These are phyloP conservation scores for Apocrypta bakeri DNA, from an alignment of 1,140 invertebrate species.

Conservation along the genomic window DNA sequence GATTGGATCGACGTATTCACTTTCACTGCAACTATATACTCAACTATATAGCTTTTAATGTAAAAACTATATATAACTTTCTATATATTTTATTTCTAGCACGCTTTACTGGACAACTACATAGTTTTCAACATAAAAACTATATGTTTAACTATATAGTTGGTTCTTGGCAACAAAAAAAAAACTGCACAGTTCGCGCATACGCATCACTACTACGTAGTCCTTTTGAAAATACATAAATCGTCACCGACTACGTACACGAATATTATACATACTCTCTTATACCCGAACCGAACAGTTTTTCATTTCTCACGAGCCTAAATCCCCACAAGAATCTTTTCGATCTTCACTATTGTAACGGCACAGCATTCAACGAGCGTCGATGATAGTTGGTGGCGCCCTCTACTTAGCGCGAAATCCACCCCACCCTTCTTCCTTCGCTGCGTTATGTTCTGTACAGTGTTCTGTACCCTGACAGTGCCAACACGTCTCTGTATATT, in stretches of 20 bases:
- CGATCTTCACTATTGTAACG: neutral
- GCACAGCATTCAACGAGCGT: neutral
- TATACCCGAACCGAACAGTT: neutral
- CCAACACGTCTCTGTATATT: neutral
- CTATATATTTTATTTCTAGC: neutral
- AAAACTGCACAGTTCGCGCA: constrained; percentile 9
- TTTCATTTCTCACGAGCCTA: neutral
- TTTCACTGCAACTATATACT: constrained; percentile 34
- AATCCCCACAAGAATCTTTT: neutral
- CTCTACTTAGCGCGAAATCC: neutral
- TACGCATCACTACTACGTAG: constrained; percentile 2
- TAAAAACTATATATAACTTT: constrained; percentile 15
- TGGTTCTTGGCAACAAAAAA: neutral
- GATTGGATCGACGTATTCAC: neutral
- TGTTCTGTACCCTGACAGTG: neutral
- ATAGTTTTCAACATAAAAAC: constrained; percentile 48
- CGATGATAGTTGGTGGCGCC: neutral
- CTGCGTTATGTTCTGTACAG: neutral
- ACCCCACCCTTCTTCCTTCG: neutral
- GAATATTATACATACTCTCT: neutral
- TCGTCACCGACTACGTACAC: neutral
- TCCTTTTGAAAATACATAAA: neutral
- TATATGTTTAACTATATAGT: constrained; percentile 44
- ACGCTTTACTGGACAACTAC: constrained; percentile 17
- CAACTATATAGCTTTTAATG: constrained; percentile 40